Evolutionary conservation across 2,888 invertebrate genomes (phyloP).

Genomic region (Lithosia quadra): DNA sequence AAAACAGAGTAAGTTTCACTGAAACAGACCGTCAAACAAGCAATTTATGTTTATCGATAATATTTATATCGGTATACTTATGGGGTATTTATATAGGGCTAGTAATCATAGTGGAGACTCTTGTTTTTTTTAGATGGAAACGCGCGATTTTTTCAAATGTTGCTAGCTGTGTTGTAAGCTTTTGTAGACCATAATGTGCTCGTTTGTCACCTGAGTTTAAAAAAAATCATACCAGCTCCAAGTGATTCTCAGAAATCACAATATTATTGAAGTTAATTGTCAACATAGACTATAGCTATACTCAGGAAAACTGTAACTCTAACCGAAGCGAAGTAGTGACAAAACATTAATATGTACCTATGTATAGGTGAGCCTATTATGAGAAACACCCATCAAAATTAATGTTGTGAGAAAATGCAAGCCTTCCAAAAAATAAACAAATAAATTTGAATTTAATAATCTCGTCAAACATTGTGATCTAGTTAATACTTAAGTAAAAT

Average conservation of each 20-base stretch:
- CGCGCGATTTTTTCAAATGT: neutral
- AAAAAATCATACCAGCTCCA: neutral
- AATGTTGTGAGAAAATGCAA: neutral
- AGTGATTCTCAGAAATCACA: neutral
- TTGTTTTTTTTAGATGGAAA: neutral
- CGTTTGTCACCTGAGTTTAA: neutral
- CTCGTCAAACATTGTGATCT: neutral
- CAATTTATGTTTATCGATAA: neutral
- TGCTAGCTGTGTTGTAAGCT: no score
- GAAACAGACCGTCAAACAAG: neutral
- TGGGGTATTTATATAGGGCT: neutral
- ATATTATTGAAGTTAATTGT: no score
- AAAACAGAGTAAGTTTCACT: neutral
- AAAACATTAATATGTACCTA: neutral
- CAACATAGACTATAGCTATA: no score
- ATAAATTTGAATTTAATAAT: neutral
- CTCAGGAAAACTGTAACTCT: neutral
- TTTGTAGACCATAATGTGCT: neutral
- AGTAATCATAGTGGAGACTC: neutral
- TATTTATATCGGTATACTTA: neutral
- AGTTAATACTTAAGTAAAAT: neutral
- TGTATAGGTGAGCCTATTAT: neutral
- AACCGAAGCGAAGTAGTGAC: neutral
- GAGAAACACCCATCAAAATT: no score
- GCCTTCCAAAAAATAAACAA: no score